Base-by-base conservation (phyloP, 2,797 vertebrate species). In the Anomalospiza imberbis region DNA sequence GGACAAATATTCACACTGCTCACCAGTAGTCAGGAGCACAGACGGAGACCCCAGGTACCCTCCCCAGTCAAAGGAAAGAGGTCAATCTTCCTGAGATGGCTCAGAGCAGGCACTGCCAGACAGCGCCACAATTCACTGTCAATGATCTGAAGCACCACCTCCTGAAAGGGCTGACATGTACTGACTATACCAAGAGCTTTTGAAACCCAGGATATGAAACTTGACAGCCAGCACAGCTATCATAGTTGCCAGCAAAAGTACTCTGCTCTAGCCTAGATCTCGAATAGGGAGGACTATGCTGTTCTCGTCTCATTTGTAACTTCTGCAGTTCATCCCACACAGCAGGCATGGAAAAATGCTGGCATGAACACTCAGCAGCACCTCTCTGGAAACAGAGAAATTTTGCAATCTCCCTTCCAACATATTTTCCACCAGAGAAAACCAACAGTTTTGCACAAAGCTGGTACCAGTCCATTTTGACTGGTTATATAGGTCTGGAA, bases 401-500 rank as follows among this genome's bases (percentile, higher is more conserved):
- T 63, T 61, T 25, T 75, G 47, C 45, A 42, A 28, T 32, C 31
- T 65, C 42, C 28, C 45, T 75, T 58, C 54, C 51, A 82, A 88
- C 25, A 40, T 25, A 50, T 76, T 58, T 89, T 32, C 22, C 60
- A 85, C 19, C 12, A 70, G 36, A 81, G 42, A 74, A 78, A 89
- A 87, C 51, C 7, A 48, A 76, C 17, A 58, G 34, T 38, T 82
- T 57, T 51, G 34, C n/a, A 91, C n/a, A 55, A 15, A 0, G 2
- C 6, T 73, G 44, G 17, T 80, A 60, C n/a, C 32, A 48, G 12
- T 55, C 16, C n/a, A 31, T 50, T 85, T 48, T 0, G 0, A 76
- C 22, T 2, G 2, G 36, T 20, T 67, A 48, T 0, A 0, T 10
- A 58, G 13, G 26, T 54, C n/a, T 78, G 40, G n/a, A 63, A 81